These are phyloP conservation scores for Tichodroma muraria DNA, from an alignment of 2,113 vertebrate species.

Conservation along the genomic window DNA sequence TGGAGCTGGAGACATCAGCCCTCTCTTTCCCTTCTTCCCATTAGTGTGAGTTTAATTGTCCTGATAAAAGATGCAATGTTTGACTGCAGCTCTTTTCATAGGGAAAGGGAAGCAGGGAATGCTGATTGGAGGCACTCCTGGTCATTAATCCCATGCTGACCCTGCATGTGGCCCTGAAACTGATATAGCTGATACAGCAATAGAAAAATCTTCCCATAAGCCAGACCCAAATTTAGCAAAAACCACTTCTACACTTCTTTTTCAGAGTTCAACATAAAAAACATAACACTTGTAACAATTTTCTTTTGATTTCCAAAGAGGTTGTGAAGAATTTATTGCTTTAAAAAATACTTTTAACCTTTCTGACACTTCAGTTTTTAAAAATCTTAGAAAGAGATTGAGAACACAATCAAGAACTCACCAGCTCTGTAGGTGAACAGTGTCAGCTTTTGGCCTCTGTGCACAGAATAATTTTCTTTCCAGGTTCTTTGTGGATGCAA, in stretches of 20 bases:
- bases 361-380: neutral
- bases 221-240: neutral
- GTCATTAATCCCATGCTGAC: neutral
- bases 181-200: neutral
- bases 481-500: neutral
- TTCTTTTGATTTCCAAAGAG: conserved; percentile 29
- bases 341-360: conserved; percentile 40
- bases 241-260: neutral
- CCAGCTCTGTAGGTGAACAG: neutral
- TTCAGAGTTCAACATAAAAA: neutral
- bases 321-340: conserved; percentile 1
- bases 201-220: neutral
- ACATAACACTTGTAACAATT: neutral
- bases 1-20: neutral
- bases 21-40: neutral
- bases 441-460: neutral
- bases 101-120: neutral
- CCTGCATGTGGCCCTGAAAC: neutral
- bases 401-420: neutral
- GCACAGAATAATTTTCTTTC: neutral
- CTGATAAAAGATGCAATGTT: neutral
- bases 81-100: neutral
- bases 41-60: neutral
- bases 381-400: neutral
- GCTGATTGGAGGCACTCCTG: neutral